Evolutionary conservation across 1,140 invertebrate species (phyloP), one percentile per base, ranked within the genome.

Genomic region (Octopus bimaculoides): DNA sequence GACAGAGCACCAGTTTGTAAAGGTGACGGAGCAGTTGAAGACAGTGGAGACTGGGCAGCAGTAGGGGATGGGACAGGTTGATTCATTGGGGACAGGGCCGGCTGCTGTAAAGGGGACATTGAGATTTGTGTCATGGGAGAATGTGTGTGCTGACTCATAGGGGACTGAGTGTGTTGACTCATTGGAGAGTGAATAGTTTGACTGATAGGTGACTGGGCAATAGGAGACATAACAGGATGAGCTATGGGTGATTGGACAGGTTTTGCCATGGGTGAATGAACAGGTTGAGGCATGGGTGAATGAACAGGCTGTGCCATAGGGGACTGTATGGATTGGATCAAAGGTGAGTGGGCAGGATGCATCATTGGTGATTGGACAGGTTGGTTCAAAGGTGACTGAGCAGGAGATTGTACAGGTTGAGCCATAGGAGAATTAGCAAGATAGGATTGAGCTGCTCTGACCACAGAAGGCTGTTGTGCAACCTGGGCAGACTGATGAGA

Each of bases 111-210:
- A 20, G 66, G 66, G 1, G 66, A 71, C 7, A n/a, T 14, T n/a
- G 66, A 14, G 6, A 71, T 6, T 20, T 71, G 66, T 8, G 66
- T 71, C 66, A 71, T 71, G 5, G 66, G 66, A 20, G 66, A 71
- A 6, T 71, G 66, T 9, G 66, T n/a, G 26, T 71, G 66, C 14
- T 71, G 66, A 71, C 66, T 71, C 66, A 71, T 71, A 71, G 66
- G 66, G 6, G 66, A 71, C 66, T 9, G 66, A n/a, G 26, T 71
- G 66, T 14, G 66, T 20, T 71, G 66, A 12, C 17, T n/a, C 17
- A 71, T 71, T n/a, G 66, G 66, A 71, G 66, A 71, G 5, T 9
- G 66, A 20, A 6, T 71, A 5, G 66, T 71, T 14, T 71, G 66
- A 20, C 66, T 71, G 17, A 71, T 71, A 10, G 66, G 66, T n/a